Percentiles rank a stretch among this genome's conserved stretches.
Evolutionary conservation across 2,113 vertebrate species (phyloP).

Genomic region (Phrynosoma blainvillii): DNA sequence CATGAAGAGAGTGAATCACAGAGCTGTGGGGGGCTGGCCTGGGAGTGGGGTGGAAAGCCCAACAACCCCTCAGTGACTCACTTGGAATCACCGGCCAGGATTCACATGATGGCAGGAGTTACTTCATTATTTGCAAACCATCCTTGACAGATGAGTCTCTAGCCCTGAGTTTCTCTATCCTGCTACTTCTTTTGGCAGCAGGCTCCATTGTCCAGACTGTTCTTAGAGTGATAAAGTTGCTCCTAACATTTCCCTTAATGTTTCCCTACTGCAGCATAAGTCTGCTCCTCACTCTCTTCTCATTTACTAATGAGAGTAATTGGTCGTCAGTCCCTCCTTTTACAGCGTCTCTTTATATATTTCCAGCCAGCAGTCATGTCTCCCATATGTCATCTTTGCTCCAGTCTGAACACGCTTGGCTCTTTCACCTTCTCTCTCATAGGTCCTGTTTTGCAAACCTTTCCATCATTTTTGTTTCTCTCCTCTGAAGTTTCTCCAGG

Average conservation of each 20-base stretch:
- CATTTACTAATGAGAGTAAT: constrained; percentile 46
- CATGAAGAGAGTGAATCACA: neutral
- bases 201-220: constrained; percentile 37
- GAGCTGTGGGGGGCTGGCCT: neutral
- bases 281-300: constrained; percentile 23
- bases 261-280: constrained; percentile 54
- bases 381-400: constrained; percentile 18
- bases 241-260: constrained; percentile 38
- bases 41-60: neutral
- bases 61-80: neutral
- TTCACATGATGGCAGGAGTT: neutral
- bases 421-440: neutral
- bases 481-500: neutral
- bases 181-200: neutral
- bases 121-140: constrained; percentile 47
- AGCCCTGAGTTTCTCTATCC: neutral
- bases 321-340: constrained; percentile 31
- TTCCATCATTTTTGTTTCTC: neutral
- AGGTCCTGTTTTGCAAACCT: neutral
- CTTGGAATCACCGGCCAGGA: neutral
- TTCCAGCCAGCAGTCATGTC: constrained; percentile 7
- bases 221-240: constrained; percentile 2
- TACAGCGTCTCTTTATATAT: neutral
- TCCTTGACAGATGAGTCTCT: constrained; percentile 52
- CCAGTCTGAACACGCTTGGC: neutral